Evolutionary conservation across 1,140 invertebrate species (phyloP).

Genomic region (Leptonema lineaticorne): DNA sequence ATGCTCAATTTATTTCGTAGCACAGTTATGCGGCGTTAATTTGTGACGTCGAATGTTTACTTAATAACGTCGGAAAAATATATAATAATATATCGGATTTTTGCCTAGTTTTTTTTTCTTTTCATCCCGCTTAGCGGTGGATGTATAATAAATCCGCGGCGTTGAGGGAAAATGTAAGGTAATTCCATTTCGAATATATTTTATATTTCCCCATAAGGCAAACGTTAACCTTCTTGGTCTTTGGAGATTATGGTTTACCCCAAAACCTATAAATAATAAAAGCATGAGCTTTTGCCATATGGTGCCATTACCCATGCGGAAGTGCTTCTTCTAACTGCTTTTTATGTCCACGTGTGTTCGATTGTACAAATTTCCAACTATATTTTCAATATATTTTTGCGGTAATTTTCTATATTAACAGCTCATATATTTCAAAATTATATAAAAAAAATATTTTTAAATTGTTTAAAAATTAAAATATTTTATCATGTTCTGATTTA

Average conservation of each 20-base stretch:
- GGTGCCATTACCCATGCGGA: constrained; percentile 22
- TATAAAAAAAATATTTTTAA: too few species aligned
- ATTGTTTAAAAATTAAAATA: too few species aligned
- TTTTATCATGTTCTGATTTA: too few species aligned
- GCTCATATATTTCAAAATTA: too few species aligned
- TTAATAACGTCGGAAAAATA: too few species aligned
- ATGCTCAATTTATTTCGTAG: not conserved
- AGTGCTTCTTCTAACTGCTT: constrained; percentile 17
- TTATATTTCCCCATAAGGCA: constrained; percentile 29
- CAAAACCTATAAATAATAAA: constrained; percentile 36
- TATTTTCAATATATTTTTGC: not conserved
- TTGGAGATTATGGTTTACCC: constrained; percentile 34
- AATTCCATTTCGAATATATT: constrained; percentile 24
- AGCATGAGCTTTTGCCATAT: constrained; percentile 23
- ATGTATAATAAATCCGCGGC: not conserved
- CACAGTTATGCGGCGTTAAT: not conserved
- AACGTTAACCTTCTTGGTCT: constrained; percentile 13
- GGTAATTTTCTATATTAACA: not conserved
- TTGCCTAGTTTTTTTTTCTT: not conserved
- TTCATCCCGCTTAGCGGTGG: too few species aligned
- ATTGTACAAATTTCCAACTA: not conserved
- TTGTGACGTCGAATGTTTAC: too few species aligned
- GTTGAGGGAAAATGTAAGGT: not conserved
- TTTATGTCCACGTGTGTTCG: not conserved
- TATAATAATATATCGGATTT: too few species aligned